Conservation (phyloP, 2,888 invertebrate genomes). For the Andrena chrysosceles region DNA sequence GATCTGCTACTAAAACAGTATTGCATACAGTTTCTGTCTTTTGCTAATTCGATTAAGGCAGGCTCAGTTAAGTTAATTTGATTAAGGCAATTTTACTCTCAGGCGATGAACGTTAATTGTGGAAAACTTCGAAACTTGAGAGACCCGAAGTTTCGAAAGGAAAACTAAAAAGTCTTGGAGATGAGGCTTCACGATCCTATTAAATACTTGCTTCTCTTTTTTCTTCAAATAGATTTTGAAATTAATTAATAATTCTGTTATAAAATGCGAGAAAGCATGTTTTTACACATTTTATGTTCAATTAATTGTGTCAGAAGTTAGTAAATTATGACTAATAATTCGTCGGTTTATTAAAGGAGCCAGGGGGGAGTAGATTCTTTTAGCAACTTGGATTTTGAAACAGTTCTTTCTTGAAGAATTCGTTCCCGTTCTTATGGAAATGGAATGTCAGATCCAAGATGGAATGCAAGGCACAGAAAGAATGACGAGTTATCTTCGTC, state of each 20-base stretch:
- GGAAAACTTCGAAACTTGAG: background rate
- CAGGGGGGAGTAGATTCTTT: background rate
- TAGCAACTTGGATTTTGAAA: background rate
- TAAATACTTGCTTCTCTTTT: background rate
- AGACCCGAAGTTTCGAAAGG: background rate
- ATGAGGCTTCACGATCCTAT: background rate
- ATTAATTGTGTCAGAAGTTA: background rate
- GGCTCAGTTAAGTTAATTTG: slow-evolving; percentile 2
- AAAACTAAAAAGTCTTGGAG: background rate
- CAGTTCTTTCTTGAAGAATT: background rate
- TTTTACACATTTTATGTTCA: background rate
- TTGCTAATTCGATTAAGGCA: background rate
- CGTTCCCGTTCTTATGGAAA: background rate
- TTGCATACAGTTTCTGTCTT: background rate
- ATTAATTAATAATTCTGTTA: too few species aligned
- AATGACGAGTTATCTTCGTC: background rate
- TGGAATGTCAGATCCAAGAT: background rate
- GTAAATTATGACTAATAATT: background rate
- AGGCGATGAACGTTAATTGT: background rate
- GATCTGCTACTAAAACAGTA: background rate
- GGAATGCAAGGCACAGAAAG: slow-evolving; percentile 7
- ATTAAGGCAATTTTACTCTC: background rate
- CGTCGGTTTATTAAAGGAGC: background rate
- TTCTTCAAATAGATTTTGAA: background rate
- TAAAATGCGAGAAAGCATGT: background rate